These are phyloP conservation scores for Lasioglossum villosulum DNA, from an alignment of 2,888 invertebrate genomes.

Conservation along the genomic window DNA sequence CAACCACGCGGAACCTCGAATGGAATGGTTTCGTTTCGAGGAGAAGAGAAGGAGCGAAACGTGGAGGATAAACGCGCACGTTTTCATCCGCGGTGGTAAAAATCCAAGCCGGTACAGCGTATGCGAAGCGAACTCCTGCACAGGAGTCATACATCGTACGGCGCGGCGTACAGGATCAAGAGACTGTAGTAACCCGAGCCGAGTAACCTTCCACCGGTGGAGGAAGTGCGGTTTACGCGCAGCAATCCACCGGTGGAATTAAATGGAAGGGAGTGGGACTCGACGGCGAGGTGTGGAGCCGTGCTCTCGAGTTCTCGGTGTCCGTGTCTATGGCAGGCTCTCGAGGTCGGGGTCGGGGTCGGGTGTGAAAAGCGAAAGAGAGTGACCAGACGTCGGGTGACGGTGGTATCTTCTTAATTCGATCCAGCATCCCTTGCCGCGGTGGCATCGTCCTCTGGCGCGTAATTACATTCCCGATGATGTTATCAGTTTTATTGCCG, in stretches of 20 bases:
- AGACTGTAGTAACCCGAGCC: constrained; percentile 11
- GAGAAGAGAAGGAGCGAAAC: neutral
- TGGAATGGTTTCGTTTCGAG: constrained; percentile 9
- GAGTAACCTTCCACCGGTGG: constrained; percentile 4
- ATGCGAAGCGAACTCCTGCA: neutral
- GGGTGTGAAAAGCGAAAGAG: constrained; percentile 57
- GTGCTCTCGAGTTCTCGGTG: neutral
- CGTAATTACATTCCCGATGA: constrained; percentile 82
- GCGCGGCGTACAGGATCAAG: neutral
- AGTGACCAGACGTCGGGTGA: constrained; percentile 42
- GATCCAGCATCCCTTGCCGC: constrained; percentile 57
- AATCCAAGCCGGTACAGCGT: constrained; percentile 17
- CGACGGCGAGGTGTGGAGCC: neutral
- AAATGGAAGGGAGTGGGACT: constrained; percentile 22
- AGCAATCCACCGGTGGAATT: constrained; percentile 17
- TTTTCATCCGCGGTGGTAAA: constrained; percentile 28
- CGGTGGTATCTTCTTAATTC: constrained; percentile 69
- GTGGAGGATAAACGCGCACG: neutral
- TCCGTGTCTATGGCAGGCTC: neutral
- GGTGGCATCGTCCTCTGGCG: constrained; percentile 66
- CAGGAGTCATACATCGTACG: neutral
- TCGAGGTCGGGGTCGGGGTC: neutral
- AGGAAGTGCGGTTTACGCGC: constrained; percentile 15
- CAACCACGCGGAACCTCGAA: neutral
- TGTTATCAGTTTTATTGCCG: constrained; percentile 81